These are phyloP conservation scores for Propithecus deckenii DNA, from an alignment of 2,797 vertebrate species.

Conservation along the genomic window DNA sequence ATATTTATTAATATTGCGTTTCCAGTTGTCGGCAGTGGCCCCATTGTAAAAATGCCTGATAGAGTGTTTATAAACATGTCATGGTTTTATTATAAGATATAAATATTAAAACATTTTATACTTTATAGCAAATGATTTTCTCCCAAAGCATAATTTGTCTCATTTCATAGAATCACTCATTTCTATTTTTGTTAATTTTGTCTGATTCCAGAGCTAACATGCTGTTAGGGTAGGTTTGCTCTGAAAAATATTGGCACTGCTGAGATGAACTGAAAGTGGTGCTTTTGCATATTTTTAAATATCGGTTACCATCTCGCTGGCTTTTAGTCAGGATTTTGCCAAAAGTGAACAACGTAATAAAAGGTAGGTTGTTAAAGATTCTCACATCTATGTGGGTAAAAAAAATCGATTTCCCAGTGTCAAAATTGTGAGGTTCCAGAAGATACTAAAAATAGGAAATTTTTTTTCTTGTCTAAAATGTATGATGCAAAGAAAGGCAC, in stretches of 20 bases:
- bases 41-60: constrained; percentile 81
- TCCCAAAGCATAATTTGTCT: constrained; percentile 85
- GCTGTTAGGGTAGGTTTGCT: not conserved
- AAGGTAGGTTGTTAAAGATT: constrained; percentile 20
- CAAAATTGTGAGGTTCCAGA: not conserved
- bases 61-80: constrained; percentile 84
- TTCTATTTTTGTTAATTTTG: constrained; percentile 57
- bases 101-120: constrained; percentile 86
- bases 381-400: not conserved
- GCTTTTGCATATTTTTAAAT: constrained; percentile 45
- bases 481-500: not conserved
- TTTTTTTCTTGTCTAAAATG: not conserved
- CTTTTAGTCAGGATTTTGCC: constrained; percentile 45
- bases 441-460: not conserved
- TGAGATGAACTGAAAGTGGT: constrained; percentile 18
- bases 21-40: constrained; percentile 73
- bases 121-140: constrained; percentile 85
- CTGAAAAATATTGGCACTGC: constrained; percentile 37
- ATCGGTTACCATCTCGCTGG: not conserved
- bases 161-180: constrained; percentile 70
- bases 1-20: constrained; percentile 82
- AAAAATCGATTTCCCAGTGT: not conserved
- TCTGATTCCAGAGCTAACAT: constrained; percentile 35
- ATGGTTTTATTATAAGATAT: constrained; percentile 84
- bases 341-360: not conserved